Evolutionary conservation across 2,888 invertebrate species (phyloP).

Genomic region (Hoplodrina blanda): DNA sequence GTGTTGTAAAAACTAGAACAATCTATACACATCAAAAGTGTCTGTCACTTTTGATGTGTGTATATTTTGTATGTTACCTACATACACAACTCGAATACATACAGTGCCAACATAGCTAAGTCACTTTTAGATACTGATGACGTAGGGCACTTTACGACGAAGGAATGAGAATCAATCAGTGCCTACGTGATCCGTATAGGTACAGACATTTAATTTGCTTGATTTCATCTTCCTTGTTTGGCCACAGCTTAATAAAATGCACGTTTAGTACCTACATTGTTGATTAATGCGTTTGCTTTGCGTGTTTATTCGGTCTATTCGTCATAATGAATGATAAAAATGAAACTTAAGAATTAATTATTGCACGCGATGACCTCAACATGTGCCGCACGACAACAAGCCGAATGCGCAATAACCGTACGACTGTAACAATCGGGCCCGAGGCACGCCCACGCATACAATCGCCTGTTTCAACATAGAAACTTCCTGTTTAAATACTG

Average conservation of each 20-base stretch:
- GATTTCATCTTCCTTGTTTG: conserved; percentile 54
- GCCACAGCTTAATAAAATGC: conserved; percentile 42
- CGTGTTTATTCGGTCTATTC: conserved; percentile 52
- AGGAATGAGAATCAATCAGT: conserved; percentile 56
- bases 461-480: conserved; percentile 79
- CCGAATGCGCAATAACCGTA: conserved; percentile 81
- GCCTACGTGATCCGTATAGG: conserved; percentile 53
- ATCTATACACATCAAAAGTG: too few species aligned
- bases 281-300: conserved; percentile 50
- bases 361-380: conserved; percentile 79
- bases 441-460: conserved; percentile 82
- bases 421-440: conserved; percentile 77
- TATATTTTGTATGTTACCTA: conserved; percentile 2
- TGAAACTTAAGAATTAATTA: conserved; percentile 74
- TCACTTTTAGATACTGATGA: conserved; percentile 11
- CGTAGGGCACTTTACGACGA: conserved; percentile 28
- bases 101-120: background rate
- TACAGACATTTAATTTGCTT: conserved; percentile 36
- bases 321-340: conserved; percentile 67
- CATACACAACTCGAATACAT: background rate
- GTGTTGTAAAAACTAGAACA: conserved; percentile 15
- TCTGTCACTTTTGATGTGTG: too few species aligned
- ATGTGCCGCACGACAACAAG: conserved; percentile 72
- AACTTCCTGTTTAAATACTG: conserved; percentile 83
- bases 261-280: conserved; percentile 31